These are phyloP conservation scores for Synergus gifuensis DNA, from an alignment of 2,888 invertebrate species.

Conservation along the genomic window DNA sequence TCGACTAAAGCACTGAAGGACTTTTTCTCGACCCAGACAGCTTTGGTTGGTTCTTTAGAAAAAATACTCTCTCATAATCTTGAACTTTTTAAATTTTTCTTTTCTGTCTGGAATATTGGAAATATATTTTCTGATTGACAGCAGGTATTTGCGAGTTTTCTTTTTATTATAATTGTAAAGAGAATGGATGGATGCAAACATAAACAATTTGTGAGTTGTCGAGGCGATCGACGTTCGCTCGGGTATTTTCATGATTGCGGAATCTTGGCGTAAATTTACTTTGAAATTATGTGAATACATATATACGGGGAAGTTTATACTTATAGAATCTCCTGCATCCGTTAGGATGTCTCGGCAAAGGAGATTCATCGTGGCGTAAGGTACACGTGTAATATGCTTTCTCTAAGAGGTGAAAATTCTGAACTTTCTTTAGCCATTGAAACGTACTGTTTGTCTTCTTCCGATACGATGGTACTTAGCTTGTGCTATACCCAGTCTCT, in stretches of 20 bases:
- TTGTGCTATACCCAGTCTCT: slow-evolving; percentile 36
- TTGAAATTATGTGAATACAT: slow-evolving; percentile 8
- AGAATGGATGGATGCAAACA: not conserved
- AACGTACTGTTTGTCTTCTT: slow-evolving; percentile 51
- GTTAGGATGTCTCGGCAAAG: slow-evolving; percentile 37
- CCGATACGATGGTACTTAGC: slow-evolving; percentile 47
- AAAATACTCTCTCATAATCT: not conserved
- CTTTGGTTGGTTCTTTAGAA: too few relatives aligned
- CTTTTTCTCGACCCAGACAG: too few relatives aligned
- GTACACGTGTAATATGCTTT: slow-evolving; percentile 65
- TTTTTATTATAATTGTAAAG: not conserved
- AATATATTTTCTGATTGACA: not conserved
- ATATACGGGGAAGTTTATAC: slow-evolving; percentile 10
- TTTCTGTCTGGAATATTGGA: not conserved
- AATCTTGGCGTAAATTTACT: slow-evolving; percentile 33
- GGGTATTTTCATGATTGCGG: slow-evolving; percentile 1
- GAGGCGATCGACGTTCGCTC: too few relatives aligned
- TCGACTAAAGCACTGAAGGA: too few relatives aligned
- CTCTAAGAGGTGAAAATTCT: slow-evolving; percentile 69
- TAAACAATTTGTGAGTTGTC: not conserved
- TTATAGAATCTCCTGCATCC: slow-evolving; percentile 20
- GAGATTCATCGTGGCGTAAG: slow-evolving; percentile 50
- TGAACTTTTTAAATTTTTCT: not conserved
- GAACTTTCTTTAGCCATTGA: slow-evolving; percentile 65
- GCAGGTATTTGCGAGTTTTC: too few relatives aligned